Base-by-base conservation (phyloP, 2,113 vertebrate genomes). In the Euleptes europaea region DNA sequence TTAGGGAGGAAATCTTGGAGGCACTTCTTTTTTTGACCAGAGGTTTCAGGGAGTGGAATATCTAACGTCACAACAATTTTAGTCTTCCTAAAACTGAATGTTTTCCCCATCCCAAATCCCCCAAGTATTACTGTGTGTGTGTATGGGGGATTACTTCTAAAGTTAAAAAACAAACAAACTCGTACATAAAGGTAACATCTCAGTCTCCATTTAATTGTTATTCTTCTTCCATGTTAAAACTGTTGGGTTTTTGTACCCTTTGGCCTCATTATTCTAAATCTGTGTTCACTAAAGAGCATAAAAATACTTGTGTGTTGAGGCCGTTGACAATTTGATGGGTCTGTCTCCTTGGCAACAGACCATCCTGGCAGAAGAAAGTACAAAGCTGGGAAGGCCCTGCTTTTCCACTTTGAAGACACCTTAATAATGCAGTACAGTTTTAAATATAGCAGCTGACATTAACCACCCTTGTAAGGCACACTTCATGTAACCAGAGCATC, bases 311-410 rank as follows among this genome's bases (percentile, higher is more conserved):
- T 74, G 26, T n/a, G 11, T 28, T 80, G 57, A 31, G 23, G 47
- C 47, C 74, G 88, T 89, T 5, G 13, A 75, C 90, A 75, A 73
- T 72, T 90, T 82, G 88, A 88, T 51, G 78, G 81, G 84, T 60
- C 87, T 33, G 92, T 94, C 93, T 92, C 91, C 94, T 88, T 90
- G 88, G 90, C 87, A 94, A 94, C 93, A 84, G 66, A 77, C 87
- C 91, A 86, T 84, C 78, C 63, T 54, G 82, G 66, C 47, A 76
- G 75, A 88, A 85, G 66, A 47, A 78, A 87, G 84, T n/a, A 78
- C 38, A 0, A 0, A 88, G 83, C 69, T 91, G 44, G 47, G 84
- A 79, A 86, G 49, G 15, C 54, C 70, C 17, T 0, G 8, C 17
- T 69, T 63, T 73, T 79, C 28, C 73, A 51, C 78, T 91, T 90